Evolutionary conservation across 2,113 vertebrate species (phyloP).

Genomic region (Ictalurus punctatus): DNA sequence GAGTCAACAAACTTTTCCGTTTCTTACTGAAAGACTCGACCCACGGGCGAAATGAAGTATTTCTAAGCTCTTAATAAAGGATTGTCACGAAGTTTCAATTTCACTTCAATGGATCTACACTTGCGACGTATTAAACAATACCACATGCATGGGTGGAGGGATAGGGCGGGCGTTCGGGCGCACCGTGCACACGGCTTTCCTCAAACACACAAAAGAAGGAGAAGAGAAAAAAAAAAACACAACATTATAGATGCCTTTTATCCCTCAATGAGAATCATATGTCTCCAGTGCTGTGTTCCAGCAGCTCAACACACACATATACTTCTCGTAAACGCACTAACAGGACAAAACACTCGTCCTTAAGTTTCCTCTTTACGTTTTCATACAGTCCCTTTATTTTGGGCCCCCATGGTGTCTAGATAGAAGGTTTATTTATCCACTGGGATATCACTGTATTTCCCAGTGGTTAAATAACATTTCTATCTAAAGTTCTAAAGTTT

Average conservation of each 20-base stretch:
- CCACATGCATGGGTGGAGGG: constrained; percentile 36
- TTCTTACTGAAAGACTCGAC: not conserved
- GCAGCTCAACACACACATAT: constrained; percentile 13
- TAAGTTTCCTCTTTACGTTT: not conserved
- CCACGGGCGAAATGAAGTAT: constrained; percentile 20
- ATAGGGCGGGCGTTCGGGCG: constrained; percentile 1
- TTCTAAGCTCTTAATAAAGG: constrained; percentile 45
- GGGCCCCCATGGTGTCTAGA: not conserved
- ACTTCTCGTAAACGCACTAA: constrained; percentile 12
- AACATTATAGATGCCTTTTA: constrained; percentile 55
- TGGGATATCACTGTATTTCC: not conserved
- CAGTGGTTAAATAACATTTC: too few relatives aligned
- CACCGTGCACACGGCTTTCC: constrained; percentile 25
- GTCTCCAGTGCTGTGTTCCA: constrained; percentile 29
- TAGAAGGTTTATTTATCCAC: not conserved
- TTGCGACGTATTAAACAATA: constrained; percentile 43
- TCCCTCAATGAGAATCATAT: constrained; percentile 55
- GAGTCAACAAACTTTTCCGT: not conserved
- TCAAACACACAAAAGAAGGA: constrained; percentile 42
- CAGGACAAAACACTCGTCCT: not conserved
- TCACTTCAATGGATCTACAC: constrained; percentile 48
- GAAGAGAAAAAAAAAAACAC: constrained; percentile 29
- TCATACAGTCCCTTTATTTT: not conserved
- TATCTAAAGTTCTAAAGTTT: too few relatives aligned
- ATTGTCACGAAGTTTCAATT: constrained; percentile 54